A percentile compares a stretch with the other conserved stretches of the same genome.
phyloP scores from a whole-genome alignment of 2,113 vertebrate genomes.

The Neoarius graeffei region DNA sequence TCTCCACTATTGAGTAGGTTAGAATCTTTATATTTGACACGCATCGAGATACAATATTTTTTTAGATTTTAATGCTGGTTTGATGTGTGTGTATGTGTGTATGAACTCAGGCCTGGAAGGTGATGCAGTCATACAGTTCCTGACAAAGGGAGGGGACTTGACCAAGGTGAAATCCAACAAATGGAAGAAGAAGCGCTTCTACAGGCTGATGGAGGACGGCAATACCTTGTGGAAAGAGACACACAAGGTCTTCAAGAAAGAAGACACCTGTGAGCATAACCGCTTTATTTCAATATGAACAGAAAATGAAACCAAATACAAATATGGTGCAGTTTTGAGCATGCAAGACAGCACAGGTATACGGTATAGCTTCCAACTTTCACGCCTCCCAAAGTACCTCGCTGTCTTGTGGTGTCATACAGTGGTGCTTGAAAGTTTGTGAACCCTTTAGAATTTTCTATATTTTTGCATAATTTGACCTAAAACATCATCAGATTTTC shows the following conservation, averaged over 20 bases:
- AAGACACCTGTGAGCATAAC: background rate
- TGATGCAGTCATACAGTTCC: background rate
- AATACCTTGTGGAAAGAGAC: background rate
- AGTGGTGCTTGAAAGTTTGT: no score
- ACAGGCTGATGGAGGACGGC: slow-evolving; percentile 13
- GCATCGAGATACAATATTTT: background rate
- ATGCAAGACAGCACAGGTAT: background rate
- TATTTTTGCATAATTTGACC: no score
- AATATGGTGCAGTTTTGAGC: background rate
- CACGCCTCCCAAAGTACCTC: background rate
- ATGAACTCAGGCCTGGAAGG: slow-evolving; percentile 9
- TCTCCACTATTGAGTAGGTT: no score
- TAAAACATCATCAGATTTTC: no score
- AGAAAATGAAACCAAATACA: background rate
- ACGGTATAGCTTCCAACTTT: background rate
- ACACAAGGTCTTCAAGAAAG: background rate
- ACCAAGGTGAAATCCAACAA: slow-evolving; percentile 4
- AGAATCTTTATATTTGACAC: background rate
- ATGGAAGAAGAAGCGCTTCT: slow-evolving; percentile 27
- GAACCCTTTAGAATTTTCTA: no score
- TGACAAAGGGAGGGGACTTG: background rate
- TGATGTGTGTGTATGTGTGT: background rate
- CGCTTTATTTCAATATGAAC: background rate
- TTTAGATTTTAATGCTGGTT: background rate
- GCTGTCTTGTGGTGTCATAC: background rate